These are phyloP conservation scores for Tenthredo amoena DNA, from an alignment of 2,888 invertebrate species.

Conservation along the genomic window DNA sequence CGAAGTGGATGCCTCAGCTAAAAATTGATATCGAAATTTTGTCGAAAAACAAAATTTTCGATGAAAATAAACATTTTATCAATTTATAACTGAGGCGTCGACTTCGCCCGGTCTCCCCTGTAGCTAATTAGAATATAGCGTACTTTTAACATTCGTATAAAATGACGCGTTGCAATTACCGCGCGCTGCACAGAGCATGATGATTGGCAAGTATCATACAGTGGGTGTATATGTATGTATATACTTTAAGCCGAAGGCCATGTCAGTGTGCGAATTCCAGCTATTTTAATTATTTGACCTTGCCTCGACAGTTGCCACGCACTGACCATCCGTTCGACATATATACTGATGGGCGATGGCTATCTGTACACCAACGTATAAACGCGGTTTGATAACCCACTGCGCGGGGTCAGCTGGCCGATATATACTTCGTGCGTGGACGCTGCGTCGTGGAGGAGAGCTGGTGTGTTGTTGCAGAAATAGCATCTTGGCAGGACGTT, in stretches of 20 bases:
- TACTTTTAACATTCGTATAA: not conserved
- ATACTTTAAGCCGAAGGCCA: slow-evolving; percentile 61
- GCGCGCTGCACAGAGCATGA: not conserved
- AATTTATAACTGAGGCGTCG: no score
- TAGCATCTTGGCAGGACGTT: slow-evolving; percentile 33
- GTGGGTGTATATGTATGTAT: not conserved
- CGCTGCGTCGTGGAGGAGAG: not conserved
- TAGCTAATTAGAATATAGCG: not conserved
- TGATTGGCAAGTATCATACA: not conserved
- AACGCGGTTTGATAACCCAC: slow-evolving; percentile 67
- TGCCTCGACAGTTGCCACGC: slow-evolving; percentile 54
- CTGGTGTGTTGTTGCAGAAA: slow-evolving; percentile 20
- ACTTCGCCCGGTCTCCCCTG: no score
- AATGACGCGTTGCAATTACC: slow-evolving; percentile 17
- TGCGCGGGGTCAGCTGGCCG: slow-evolving; percentile 66
- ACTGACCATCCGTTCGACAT: slow-evolving; percentile 41
- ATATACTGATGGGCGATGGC: slow-evolving; percentile 54
- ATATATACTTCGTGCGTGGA: not conserved
- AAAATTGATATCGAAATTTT: no score
- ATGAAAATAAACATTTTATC: no score
- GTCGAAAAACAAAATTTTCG: no score
- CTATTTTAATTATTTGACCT: slow-evolving; percentile 62
- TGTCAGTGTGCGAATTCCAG: slow-evolving; percentile 56
- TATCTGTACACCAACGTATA: slow-evolving; percentile 64
- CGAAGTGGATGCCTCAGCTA: no score